phyloP scores from a whole-genome alignment of 1,140 invertebrate genomes.

The Berghia stephanieae region DNA sequence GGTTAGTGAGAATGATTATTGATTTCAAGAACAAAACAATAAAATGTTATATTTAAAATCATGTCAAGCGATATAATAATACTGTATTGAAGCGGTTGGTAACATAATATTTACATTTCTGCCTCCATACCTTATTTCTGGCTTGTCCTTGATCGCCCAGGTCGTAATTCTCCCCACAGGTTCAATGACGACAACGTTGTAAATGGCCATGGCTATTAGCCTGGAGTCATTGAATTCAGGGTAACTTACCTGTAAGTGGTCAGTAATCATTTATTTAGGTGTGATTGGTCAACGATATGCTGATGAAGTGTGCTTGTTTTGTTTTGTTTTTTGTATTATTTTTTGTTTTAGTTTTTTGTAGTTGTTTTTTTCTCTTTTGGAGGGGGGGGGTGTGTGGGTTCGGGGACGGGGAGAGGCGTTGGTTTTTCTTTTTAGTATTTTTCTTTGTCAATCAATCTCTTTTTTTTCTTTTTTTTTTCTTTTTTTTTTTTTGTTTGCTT shows the following conservation, averaged over 20 bases:
- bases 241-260: slow-evolving; percentile 20
- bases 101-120: slow-evolving; percentile 36
- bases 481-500: too few relatives aligned
- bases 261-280: background rate
- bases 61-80: too few relatives aligned
- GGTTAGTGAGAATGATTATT: too few relatives aligned
- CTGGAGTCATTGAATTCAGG: slow-evolving; percentile 52
- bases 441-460: too few relatives aligned
- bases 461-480: too few relatives aligned
- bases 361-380: background rate
- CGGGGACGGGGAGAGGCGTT: background rate
- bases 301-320: background rate
- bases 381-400: background rate
- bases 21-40: too few relatives aligned
- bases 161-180: slow-evolving; percentile 91
- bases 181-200: slow-evolving; percentile 98
- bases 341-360: background rate
- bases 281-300: too few relatives aligned
- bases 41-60: too few relatives aligned
- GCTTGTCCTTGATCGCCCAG: slow-evolving; percentile 73
- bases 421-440: background rate
- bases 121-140: slow-evolving; percentile 37
- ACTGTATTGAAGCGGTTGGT: too few relatives aligned
- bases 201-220: slow-evolving; percentile 81
- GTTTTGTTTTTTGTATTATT: background rate